These are phyloP conservation scores for Teleiodes luculella DNA, from an alignment of 2,888 invertebrate species.

Conservation along the genomic window DNA sequence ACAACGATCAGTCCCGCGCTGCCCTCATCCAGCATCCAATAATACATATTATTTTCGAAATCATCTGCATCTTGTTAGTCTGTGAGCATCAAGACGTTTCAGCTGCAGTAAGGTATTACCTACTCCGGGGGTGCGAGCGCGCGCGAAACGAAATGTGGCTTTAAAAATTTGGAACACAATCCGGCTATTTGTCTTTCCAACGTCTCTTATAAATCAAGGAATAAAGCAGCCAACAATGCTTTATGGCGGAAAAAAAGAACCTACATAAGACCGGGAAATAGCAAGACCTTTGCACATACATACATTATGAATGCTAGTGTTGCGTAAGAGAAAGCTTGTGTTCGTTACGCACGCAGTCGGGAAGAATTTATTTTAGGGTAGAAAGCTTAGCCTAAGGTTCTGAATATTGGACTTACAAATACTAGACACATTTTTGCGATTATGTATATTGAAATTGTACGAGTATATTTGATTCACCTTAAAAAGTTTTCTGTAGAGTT, in stretches of 20 bases:
- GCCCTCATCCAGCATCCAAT: too few relatives aligned
- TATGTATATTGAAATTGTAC: too few relatives aligned
- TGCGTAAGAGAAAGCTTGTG: slow-evolving; percentile 56
- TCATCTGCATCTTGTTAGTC: not conserved
- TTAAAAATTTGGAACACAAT: slow-evolving; percentile 89
- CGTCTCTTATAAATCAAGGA: slow-evolving; percentile 85
- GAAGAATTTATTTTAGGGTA: not conserved
- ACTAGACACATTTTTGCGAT: too few relatives aligned
- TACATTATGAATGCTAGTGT: slow-evolving; percentile 71
- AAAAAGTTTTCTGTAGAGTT: too few relatives aligned
- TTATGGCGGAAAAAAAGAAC: slow-evolving; percentile 78
- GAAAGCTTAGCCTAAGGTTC: not conserved
- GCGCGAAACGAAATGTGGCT: slow-evolving; percentile 85
- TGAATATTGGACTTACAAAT: too few relatives aligned
- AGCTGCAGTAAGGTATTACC: slow-evolving; percentile 52
- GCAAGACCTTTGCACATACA: slow-evolving; percentile 63
- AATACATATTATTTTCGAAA: not conserved
- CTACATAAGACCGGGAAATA: slow-evolving; percentile 76
- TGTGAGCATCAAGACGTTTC: slow-evolving; percentile 50
- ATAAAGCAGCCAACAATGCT: slow-evolving; percentile 82
- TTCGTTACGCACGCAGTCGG: slow-evolving; percentile 1
- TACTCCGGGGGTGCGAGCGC: slow-evolving; percentile 66
- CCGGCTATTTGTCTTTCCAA: slow-evolving; percentile 87
- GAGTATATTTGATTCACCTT: too few relatives aligned
- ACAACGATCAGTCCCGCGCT: too few relatives aligned